Base-by-base conservation (phyloP, 2,888 invertebrate genomes). In the Liodrosophila aerea region DNA sequence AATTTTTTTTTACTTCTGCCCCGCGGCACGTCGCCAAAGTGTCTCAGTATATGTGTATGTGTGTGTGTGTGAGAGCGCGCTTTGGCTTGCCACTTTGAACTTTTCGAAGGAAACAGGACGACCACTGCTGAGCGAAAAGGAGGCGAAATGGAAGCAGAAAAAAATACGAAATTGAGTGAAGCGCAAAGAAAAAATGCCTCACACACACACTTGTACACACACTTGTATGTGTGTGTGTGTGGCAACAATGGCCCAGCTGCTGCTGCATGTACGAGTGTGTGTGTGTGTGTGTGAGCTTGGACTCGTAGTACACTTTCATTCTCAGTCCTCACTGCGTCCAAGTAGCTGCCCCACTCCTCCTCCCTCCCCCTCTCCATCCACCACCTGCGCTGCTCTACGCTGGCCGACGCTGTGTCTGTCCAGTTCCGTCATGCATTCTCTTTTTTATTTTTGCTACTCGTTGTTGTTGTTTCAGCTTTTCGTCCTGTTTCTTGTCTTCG, bases 401-500 rank as follows among this genome's bases (percentile, higher is more conserved):
- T 62, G 73, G 74, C 61, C 77, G 82, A 53, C 78, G 82, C 61
- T 53, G 63, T 76, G 76, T 80, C 84, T 85, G 78, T 78, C 78
- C 86, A 86, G 85, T 84, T 76, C 49, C 62, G 62, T 77, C 83
- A 82, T 68, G 65, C 67, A 64, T 56, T 83, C 67, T 64, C 58
- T 71, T 53, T 43, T 51, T 36, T 9, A 2, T 12, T 11, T 9
- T 12, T 27, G 13, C 47, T 46, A 34, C 9, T 40, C 13, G 47
- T 39, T 31, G 39, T 80, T 51, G 50, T 56, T 75, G 61, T 72
- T 75, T 60, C 53, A 80, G 76, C 73, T 76, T 73, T 81, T 85
- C 82, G 85, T 85, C 85, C 85, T 81, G 85, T 85, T 78, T 81
- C 85, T 80, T 80, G 85, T 86, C 86, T 86, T 80, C 59, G 85